These are phyloP conservation scores for Girardia tigrina DNA, from an alignment of 2,888 invertebrate species.

Conservation along the genomic window DNA sequence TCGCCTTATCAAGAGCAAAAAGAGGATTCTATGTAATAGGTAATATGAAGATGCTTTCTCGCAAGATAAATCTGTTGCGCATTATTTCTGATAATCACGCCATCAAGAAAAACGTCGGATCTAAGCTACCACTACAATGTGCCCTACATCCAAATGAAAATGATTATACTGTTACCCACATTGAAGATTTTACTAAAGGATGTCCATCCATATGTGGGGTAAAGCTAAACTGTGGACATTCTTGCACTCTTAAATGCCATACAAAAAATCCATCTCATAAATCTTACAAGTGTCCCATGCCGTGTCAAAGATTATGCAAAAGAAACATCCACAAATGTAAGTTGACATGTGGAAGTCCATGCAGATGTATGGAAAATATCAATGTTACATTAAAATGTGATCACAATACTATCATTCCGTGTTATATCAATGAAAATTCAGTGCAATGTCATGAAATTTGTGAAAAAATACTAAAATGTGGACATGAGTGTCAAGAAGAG, in stretches of 20 bases:
- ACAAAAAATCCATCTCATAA: slow-evolving; percentile 54
- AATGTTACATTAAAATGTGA: slow-evolving; percentile 40
- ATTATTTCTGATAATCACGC: slow-evolving; percentile 9
- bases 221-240: slow-evolving; percentile 57
- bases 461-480: slow-evolving; percentile 38
- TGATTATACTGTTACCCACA: slow-evolving; percentile 32
- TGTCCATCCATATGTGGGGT: slow-evolving; percentile 55
- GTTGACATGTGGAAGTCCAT: slow-evolving; percentile 6
- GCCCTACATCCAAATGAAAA: slow-evolving; percentile 37
- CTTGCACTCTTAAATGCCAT: slow-evolving; percentile 58
- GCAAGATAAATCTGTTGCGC: not conserved
- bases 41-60: slow-evolving; percentile 40
- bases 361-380: slow-evolving; percentile 20
- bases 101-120: slow-evolving; percentile 48
- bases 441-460: slow-evolving; percentile 45
- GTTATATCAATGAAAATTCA: slow-evolving; percentile 46
- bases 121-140: slow-evolving; percentile 37
- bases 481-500: not conserved
- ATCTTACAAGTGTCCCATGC: slow-evolving; percentile 43
- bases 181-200: slow-evolving; percentile 50
- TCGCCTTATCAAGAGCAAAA: slow-evolving; percentile 58
- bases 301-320: slow-evolving; percentile 39
- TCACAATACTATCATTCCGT: slow-evolving; percentile 46
- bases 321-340: slow-evolving; percentile 34
- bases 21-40: slow-evolving; percentile 46